Base-by-base conservation (phyloP, 35 echinoderm and acorn worm species). In the Antedon bifida region DNA sequence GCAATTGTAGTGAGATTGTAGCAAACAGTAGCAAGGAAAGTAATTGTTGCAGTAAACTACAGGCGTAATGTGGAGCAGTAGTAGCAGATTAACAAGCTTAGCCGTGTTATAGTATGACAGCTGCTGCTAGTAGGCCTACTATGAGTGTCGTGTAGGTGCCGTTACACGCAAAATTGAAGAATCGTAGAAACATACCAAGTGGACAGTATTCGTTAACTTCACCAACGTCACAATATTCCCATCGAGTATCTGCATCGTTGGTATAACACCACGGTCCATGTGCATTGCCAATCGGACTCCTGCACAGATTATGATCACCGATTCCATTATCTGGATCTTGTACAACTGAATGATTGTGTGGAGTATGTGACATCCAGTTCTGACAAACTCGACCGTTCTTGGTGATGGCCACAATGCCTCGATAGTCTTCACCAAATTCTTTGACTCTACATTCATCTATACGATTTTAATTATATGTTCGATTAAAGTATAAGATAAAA, bases 181-280 rank as follows among this genome's bases (percentile, higher is more conserved):
- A n/a, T n/a, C n/a, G n/a, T n/a, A n/a, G n/a, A n/a, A n/a, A n/a
- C n/a, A n/a, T n/a, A n/a, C n/a, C n/a, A n/a, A n/a, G n/a, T n/a
- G n/a, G n/a, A 79, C 77, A 79, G 5, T 16, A 79, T 79, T 31
- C 33, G 0, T 33, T 81, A 3, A 16, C 3, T 10, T 0, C 34
- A 0, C 29, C 35, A 31, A 83, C 7, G 64, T 55, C 42, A 38
- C 82, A 83, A 32, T 83, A 73, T 73, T 83, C 82, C 82, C 82
- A 83, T 31, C n/a, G 3, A 3, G 82, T 56, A 4, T 34, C 33
- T 1, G 82, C 39, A 73, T 83, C 82, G 13, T 19, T 30, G 7
- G 82, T 83, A 34, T 83, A 83, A 74, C 82, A 83, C 82, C 82
- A 83, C 0, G 82, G 82, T 73, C 55, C 55, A 29, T 32, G 12